Percentiles rank a stretch among this genome's conserved stretches.
Conservation (phyloP, 2,113 vertebrate species). For the Variabilichromis moorii region DNA sequence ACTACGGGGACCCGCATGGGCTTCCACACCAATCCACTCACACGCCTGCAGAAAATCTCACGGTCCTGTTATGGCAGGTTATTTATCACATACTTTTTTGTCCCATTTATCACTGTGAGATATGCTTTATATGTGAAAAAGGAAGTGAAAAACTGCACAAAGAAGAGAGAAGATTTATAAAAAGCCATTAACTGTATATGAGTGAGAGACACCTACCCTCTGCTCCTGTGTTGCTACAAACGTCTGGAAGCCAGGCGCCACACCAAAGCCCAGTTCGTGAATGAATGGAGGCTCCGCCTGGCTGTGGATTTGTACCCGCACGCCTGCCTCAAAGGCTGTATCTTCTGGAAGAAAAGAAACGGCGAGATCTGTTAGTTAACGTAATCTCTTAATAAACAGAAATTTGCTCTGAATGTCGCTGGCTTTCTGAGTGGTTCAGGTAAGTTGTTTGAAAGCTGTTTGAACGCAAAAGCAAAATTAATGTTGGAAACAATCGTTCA, state of each 20-base stretch:
- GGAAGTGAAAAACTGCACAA: background rate
- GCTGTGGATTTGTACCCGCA: constrained; percentile 98
- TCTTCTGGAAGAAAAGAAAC: constrained; percentile 77
- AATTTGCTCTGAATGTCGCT: background rate
- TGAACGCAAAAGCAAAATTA: background rate
- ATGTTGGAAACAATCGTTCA: background rate
- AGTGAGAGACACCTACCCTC: constrained; percentile 75
- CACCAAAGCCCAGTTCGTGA: constrained; percentile 95
- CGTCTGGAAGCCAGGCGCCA: constrained; percentile 97
- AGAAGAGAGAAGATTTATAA: background rate
- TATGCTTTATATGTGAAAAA: background rate
- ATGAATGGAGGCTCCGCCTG: constrained; percentile 95
- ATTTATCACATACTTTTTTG: background rate
- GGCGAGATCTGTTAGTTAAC: background rate
- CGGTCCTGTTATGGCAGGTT: background rate
- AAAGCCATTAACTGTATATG: background rate
- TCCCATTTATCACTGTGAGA: background rate
- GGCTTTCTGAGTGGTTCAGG: background rate
- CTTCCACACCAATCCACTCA: background rate
- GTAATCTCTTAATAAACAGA: background rate
- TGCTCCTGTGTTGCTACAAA: constrained; percentile 98
- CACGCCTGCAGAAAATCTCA: background rate
- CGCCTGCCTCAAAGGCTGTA: constrained; percentile 93
- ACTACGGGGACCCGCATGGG: background rate
- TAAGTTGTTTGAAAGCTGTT: background rate